Conservation (phyloP, 1,140 invertebrate species). For the Zaprionus ornatus region DNA sequence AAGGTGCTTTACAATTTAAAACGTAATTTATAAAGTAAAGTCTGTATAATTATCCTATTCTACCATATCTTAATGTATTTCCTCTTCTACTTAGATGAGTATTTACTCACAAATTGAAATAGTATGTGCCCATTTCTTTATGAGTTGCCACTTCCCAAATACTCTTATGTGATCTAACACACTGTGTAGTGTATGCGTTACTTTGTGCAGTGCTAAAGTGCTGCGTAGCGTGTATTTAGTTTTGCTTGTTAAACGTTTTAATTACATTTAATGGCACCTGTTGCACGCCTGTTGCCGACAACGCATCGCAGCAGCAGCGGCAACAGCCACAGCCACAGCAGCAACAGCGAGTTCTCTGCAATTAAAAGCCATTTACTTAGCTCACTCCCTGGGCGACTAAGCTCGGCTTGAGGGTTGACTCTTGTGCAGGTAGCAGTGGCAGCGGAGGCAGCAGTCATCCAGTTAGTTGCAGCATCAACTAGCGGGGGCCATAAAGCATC, state of each 20-base stretch:
- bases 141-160: not conserved
- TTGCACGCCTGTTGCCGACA: constrained; percentile 49
- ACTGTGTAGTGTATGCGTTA: not conserved
- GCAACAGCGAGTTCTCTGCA: constrained; percentile 18
- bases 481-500: constrained; percentile 37
- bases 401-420: constrained; percentile 24
- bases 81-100: not conserved
- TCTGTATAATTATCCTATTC: not conserved
- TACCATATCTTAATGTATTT: not conserved
- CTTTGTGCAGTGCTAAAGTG: not conserved
- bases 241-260: constrained; percentile 44
- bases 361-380: constrained; percentile 71
- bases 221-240: not conserved
- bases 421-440: constrained; percentile 16
- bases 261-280: constrained; percentile 59
- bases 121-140: not conserved
- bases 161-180: not conserved
- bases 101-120: too few relatives aligned
- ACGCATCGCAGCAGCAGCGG: constrained; percentile 17
- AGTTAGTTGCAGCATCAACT: constrained; percentile 13
- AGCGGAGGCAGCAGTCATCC: not conserved
- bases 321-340: too few relatives aligned
- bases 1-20: too few relatives aligned
- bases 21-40: too few relatives aligned
- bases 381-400: constrained; percentile 50